Percentiles rank a stretch among this genome's conserved stretches.
Evolutionary conservation across 2,797 vertebrate species (phyloP).

Genomic region (Fringilla coelebs): DNA sequence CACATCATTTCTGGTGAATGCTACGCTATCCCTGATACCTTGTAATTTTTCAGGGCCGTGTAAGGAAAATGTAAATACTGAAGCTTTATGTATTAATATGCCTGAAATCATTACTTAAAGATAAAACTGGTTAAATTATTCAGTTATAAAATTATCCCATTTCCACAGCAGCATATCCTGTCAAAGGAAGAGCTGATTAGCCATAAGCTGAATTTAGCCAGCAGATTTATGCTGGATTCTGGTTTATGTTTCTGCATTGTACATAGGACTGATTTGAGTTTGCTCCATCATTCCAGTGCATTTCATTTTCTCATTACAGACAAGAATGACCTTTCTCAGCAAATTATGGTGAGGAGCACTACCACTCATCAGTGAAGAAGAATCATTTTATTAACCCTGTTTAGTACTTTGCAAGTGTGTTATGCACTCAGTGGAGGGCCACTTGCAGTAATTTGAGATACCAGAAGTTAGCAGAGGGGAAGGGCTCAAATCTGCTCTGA

Average conservation of each 20-base stretch:
- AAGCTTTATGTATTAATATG: conserved; percentile 59
- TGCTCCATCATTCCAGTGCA: neutral
- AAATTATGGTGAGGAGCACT: conserved; percentile 19
- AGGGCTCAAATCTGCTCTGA: neutral
- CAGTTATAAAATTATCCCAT: conserved; percentile 60
- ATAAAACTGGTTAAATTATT: conserved; percentile 69
- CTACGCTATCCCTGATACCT: neutral
- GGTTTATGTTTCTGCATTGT: conserved; percentile 8
- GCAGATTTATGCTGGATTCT: conserved; percentile 57
- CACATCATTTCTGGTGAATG: neutral
- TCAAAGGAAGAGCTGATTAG: conserved; percentile 69
- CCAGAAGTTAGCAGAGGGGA: neutral
- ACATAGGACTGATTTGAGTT: conserved; percentile 22
- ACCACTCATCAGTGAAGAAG: conserved; percentile 17
- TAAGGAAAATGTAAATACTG: conserved; percentile 63
- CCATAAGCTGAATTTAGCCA: conserved; percentile 61
- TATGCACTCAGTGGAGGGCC: neutral
- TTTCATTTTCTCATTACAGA: conserved; percentile 56
- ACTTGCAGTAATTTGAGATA: neutral
- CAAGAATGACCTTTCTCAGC: conserved; percentile 55
- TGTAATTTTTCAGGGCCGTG: conserved; percentile 22
- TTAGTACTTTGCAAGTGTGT: neutral
- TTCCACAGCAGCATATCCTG: conserved; percentile 60
- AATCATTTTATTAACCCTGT: conserved; percentile 45
- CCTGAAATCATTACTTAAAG: conserved; percentile 61